A percentile compares a stretch with the other conserved stretches of the same genome.
phyloP scores from a whole-genome alignment of 30 jellyfish, hydroid and myxozoan genomes.

The Clytia hemisphaerica region DNA sequence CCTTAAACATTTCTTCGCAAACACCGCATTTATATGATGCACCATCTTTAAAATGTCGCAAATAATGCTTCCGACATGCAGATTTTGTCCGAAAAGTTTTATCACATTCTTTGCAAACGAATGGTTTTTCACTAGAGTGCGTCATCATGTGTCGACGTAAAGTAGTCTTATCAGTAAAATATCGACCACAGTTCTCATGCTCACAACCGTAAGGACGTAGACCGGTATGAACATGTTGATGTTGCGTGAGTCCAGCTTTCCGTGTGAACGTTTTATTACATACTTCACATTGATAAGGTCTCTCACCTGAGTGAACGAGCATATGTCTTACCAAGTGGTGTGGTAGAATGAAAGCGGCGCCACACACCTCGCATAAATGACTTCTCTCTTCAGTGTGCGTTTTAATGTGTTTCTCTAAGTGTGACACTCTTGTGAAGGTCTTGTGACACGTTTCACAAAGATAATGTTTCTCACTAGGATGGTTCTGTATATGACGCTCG shows the following conservation, averaged over 20 bases:
- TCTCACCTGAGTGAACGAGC: constrained; percentile 21
- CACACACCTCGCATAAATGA: constrained; percentile 18
- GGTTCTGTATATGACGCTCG: constrained; percentile 22
- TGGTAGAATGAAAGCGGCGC: constrained; percentile 29
- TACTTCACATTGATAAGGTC: constrained; percentile 28
- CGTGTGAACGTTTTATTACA: constrained; percentile 23
- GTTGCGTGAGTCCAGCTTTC: constrained; percentile 28
- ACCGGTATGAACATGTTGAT: constrained; percentile 15
- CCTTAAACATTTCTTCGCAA: constrained; percentile 27
- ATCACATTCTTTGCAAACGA: constrained; percentile 33
- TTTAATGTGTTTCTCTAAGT: constrained; percentile 17
- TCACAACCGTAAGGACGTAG: constrained; percentile 19
- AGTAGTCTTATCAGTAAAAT: constrained; percentile 22
- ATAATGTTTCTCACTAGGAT: constrained; percentile 32
- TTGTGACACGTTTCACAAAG: constrained; percentile 16
- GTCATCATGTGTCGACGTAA: constrained; percentile 28
- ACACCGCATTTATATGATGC: constrained; percentile 25
- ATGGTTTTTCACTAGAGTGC: constrained; percentile 29
- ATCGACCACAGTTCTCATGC: constrained; percentile 20
- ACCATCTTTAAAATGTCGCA: constrained; percentile 7
- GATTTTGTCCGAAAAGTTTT: constrained; percentile 26
- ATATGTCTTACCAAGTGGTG: constrained; percentile 26
- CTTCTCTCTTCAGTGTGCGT: constrained; percentile 38
- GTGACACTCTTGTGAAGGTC: constrained; percentile 33
- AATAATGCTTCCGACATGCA: constrained; percentile 32